phyloP scores from a whole-genome alignment of 2,113 vertebrate genomes.

The Bos javanicus region DNA sequence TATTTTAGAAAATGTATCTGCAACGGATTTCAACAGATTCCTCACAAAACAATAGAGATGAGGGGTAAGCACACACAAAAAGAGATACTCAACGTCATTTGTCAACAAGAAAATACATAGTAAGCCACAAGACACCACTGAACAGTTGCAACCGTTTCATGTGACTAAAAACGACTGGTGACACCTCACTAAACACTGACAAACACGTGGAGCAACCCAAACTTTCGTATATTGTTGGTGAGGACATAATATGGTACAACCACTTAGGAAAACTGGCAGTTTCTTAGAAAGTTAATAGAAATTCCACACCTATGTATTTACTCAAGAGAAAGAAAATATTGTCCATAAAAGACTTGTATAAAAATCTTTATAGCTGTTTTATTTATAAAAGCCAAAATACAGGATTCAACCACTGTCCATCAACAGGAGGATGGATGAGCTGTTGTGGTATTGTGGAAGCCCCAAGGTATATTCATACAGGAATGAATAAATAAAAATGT shows the following conservation, averaged over 20 bases:
- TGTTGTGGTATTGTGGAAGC: background rate
- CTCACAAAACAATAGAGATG: background rate
- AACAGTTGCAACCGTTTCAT: background rate
- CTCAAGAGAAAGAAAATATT: background rate
- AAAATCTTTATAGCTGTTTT: background rate
- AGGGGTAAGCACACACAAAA: background rate
- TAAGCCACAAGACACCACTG: background rate
- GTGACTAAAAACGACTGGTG: background rate
- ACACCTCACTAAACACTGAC: background rate
- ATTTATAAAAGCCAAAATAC: background rate
- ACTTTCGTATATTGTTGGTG: background rate
- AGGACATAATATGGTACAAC: background rate
- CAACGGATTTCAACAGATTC: background rate
- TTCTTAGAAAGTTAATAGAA: background rate
- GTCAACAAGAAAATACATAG: background rate
- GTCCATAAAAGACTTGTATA: background rate
- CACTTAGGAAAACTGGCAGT: background rate
- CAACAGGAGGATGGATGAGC: background rate
- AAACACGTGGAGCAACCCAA: background rate
- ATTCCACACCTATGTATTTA: background rate
- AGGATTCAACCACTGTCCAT: background rate
- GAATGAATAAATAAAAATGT: background rate
- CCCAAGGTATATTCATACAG: background rate
- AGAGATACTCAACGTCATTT: background rate
- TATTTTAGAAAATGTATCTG: background rate